Percentiles rank a stretch among this genome's conserved stretches.
Evolutionary conservation across 2,888 invertebrate genomes (phyloP).

Genomic region (Erebia epiphron): DNA sequence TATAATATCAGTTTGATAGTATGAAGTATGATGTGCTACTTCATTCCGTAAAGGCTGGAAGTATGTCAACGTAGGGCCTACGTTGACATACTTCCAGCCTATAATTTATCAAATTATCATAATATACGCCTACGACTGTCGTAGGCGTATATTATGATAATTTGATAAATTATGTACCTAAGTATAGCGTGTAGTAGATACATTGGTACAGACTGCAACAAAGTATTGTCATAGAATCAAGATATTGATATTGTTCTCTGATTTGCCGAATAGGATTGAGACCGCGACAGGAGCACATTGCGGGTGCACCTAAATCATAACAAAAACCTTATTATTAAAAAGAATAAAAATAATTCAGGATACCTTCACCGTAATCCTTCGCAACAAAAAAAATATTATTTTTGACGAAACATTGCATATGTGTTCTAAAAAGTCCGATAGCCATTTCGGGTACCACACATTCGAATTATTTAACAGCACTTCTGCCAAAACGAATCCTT

Average conservation of each 20-base stretch:
- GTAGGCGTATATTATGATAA: constrained; percentile 5
- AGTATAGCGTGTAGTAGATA: constrained; percentile 6
- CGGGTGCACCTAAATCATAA: background rate
- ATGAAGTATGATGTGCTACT: background rate
- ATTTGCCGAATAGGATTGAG: too few species aligned
- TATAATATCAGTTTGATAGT: too few species aligned
- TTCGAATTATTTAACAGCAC: constrained; percentile 68
- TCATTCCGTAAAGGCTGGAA: background rate
- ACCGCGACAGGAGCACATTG: background rate
- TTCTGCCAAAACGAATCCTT: constrained; percentile 68
- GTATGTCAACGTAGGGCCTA: background rate
- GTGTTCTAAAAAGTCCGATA: constrained; percentile 52
- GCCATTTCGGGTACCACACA: constrained; percentile 64
- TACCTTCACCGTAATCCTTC: constrained; percentile 59
- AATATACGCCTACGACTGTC: too few species aligned
- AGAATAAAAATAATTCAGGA: background rate
- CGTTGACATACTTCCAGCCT: too few species aligned
- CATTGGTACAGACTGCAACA: background rate
- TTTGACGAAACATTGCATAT: constrained; percentile 44
- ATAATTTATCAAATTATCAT: too few species aligned
- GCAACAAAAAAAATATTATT: constrained; percentile 46
- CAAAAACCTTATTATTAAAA: too few species aligned
- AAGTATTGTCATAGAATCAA: constrained; percentile 3
- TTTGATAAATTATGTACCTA: background rate
- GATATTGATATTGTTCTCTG: background rate